These are phyloP conservation scores for Periplaneta americana DNA, from an alignment of 1,140 invertebrate species.

Conservation along the genomic window DNA sequence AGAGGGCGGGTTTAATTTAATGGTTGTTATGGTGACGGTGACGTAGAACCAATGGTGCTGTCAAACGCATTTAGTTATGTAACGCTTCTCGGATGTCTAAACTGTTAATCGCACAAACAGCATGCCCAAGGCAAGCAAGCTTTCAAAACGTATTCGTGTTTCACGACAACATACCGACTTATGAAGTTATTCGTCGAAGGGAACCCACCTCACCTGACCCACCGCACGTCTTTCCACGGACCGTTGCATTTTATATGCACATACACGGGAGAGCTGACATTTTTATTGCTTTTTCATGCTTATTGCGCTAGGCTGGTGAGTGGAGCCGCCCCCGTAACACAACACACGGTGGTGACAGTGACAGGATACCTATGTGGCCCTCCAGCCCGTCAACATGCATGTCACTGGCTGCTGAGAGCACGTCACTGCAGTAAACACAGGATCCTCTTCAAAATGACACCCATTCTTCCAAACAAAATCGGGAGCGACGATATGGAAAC, in stretches of 20 bases:
- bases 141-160: background rate
- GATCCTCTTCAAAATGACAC: background rate
- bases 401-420: no score
- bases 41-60: background rate
- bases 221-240: background rate
- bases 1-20: background rate
- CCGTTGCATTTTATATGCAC: background rate
- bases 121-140: no score
- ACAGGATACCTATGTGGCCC: background rate
- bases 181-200: no score
- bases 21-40: background rate
- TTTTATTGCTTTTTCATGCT: no score
- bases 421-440: background rate
- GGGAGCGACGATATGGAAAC: no score
- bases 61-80: background rate
- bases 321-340: no score
- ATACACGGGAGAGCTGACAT: background rate
- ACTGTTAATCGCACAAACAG: no score
- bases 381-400: no score
- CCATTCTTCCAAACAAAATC: background rate
- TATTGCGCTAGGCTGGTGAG: background rate
- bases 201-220: background rate
- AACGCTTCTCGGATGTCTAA: background rate
- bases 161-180: background rate
- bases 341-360: no score